A percentile compares a stretch with the other conserved stretches of the same genome.
Conservation (phyloP, 2,797 vertebrate genomes). For the Pseudochromis fuscus region DNA sequence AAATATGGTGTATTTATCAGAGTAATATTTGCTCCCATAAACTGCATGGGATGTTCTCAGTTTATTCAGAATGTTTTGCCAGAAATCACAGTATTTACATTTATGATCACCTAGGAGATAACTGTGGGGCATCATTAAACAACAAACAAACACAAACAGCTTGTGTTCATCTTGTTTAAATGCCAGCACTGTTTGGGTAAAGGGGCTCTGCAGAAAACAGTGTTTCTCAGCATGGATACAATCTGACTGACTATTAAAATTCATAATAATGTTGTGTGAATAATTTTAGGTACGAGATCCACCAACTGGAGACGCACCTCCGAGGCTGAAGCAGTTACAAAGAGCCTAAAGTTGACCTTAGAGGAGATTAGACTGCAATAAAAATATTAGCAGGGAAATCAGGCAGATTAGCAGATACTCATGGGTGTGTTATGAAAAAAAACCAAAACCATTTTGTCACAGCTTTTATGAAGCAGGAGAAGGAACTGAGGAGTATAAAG, state of each 20-base stretch:
- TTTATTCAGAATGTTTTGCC: slow-evolving; percentile 32
- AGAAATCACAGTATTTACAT: slow-evolving; percentile 54
- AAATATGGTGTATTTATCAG: neutral
- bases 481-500: no score
- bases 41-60: slow-evolving; percentile 1
- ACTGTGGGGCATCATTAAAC: slow-evolving; percentile 50
- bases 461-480: no score
- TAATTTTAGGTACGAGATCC: neutral
- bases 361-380: slow-evolving; percentile 15
- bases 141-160: slow-evolving; percentile 45
- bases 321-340: neutral
- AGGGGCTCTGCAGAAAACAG: slow-evolving; percentile 5
- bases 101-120: slow-evolving; percentile 33
- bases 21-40: neutral
- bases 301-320: neutral
- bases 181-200: slow-evolving; percentile 33
- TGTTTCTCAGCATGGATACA: slow-evolving; percentile 17
- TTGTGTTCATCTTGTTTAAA: slow-evolving; percentile 48
- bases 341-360: slow-evolving; percentile 16
- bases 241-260: slow-evolving; percentile 17
- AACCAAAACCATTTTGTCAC: no score
- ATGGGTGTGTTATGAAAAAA: no score
- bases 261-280: neutral
- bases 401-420: neutral
- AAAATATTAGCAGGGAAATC: neutral